These are phyloP conservation scores for Nymphalis polychloros DNA, from an alignment of 2,888 invertebrate genomes.

Conservation along the genomic window DNA sequence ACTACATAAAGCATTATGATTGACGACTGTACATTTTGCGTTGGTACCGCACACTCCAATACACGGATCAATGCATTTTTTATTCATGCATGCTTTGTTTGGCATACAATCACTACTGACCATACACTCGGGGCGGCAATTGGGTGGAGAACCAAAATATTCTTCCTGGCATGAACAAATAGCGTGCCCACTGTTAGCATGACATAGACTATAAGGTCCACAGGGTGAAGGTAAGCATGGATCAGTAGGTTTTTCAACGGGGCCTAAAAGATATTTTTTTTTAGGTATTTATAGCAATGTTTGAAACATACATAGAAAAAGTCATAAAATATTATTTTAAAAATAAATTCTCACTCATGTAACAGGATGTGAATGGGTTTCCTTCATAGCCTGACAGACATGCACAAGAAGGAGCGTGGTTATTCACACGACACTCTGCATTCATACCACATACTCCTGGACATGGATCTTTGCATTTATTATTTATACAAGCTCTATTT, in stretches of 20 bases:
- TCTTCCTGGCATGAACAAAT: conserved; percentile 90
- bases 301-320: neutral
- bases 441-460: conserved; percentile 91
- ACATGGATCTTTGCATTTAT: conserved; percentile 92
- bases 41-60: conserved; percentile 90
- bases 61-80: conserved; percentile 91
- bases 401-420: conserved; percentile 90
- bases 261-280: conserved; percentile 50
- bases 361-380: conserved; percentile 89
- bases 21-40: conserved; percentile 90
- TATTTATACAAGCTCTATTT: conserved; percentile 89
- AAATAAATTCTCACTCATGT: conserved; percentile 65
- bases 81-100: conserved; percentile 89
- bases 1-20: conserved; percentile 93
- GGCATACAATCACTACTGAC: conserved; percentile 91
- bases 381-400: conserved; percentile 89
- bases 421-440: conserved; percentile 90
- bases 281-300: too few species aligned
- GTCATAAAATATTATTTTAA: neutral
- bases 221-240: conserved; percentile 87
- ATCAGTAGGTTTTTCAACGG: conserved; percentile 67
- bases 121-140: conserved; percentile 90
- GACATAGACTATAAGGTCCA: conserved; percentile 90
- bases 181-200: conserved; percentile 86
- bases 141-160: conserved; percentile 90